Evolutionary conservation across 2,888 invertebrate genomes (phyloP).

Genomic region (Saturnia japonica): DNA sequence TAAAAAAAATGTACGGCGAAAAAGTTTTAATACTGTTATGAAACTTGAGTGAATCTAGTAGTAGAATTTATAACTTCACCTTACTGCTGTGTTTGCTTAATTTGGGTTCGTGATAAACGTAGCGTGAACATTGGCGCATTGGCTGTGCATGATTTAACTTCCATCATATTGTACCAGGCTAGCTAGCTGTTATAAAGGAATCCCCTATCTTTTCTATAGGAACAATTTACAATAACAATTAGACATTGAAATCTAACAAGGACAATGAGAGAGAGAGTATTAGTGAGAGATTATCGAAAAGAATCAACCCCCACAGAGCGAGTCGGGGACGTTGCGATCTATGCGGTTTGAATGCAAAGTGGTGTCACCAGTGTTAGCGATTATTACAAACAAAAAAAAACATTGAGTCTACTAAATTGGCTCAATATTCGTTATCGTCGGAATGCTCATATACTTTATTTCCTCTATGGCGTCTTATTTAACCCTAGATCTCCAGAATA

Average conservation of each 20-base stretch:
- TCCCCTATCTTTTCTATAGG: not conserved
- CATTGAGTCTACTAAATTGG: no score
- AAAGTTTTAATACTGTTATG: no score
- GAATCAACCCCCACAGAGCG: slow-evolving; percentile 65
- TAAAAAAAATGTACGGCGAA: no score
- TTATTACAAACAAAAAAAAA: not conserved
- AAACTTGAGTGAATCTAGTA: not conserved
- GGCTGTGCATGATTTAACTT: not conserved
- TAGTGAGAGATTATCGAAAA: slow-evolving; percentile 74
- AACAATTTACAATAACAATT: not conserved
- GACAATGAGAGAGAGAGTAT: slow-evolving; percentile 56
- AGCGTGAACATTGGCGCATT: not conserved
- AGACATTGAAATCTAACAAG: slow-evolving; percentile 38
- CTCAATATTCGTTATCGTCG: no score
- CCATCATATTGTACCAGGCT: not conserved
- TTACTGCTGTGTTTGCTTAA: not conserved
- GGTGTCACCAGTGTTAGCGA: slow-evolving; percentile 34
- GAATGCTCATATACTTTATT: no score
- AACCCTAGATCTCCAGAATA: no score
- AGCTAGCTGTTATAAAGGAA: not conserved
- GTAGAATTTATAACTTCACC: not conserved
- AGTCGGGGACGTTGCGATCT: slow-evolving; percentile 46
- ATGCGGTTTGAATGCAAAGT: slow-evolving; percentile 36
- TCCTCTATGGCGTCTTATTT: no score
- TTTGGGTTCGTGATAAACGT: not conserved